Evolutionary conservation across 2,888 invertebrate species (phyloP).

Genomic region (Crocallis elinguaria): DNA sequence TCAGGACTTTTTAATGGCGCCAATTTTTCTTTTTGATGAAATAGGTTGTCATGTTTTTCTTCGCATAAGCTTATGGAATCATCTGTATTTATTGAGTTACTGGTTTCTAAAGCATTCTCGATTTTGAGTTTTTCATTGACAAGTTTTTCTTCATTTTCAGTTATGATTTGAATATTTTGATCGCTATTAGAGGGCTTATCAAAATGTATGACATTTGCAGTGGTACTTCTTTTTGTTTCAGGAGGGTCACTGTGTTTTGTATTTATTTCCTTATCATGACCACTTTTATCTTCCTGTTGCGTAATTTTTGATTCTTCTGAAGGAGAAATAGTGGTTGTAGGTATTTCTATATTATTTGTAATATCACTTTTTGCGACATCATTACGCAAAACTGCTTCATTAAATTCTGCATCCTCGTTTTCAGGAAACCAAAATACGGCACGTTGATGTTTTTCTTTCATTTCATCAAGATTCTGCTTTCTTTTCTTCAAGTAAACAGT

Average conservation of each 20-base stretch:
- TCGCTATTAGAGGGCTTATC: neutral
- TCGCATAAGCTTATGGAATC: neutral
- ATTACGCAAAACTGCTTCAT: neutral
- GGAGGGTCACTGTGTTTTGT: neutral
- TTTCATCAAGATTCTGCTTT: constrained; percentile 78
- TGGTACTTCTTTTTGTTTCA: neutral
- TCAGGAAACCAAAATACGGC: constrained; percentile 73
- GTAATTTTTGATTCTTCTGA: neutral
- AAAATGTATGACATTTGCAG: neutral
- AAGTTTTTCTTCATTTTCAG: neutral
- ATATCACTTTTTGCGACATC: neutral
- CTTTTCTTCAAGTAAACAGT: constrained; percentile 86
- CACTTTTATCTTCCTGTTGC: neutral
- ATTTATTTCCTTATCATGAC: neutral
- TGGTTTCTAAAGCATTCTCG: neutral
- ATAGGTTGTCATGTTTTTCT: neutral
- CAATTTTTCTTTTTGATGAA: neutral
- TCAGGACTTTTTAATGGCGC: no score
- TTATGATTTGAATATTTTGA: neutral
- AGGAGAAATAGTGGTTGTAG: neutral
- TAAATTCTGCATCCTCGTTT: constrained; percentile 40
- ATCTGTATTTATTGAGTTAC: neutral
- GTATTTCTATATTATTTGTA: neutral
- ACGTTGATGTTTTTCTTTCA: constrained; percentile 64
- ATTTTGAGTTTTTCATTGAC: neutral